Evolutionary conservation across 2,888 invertebrate species (phyloP).

Genomic region (Leptinotarsa juncta): DNA sequence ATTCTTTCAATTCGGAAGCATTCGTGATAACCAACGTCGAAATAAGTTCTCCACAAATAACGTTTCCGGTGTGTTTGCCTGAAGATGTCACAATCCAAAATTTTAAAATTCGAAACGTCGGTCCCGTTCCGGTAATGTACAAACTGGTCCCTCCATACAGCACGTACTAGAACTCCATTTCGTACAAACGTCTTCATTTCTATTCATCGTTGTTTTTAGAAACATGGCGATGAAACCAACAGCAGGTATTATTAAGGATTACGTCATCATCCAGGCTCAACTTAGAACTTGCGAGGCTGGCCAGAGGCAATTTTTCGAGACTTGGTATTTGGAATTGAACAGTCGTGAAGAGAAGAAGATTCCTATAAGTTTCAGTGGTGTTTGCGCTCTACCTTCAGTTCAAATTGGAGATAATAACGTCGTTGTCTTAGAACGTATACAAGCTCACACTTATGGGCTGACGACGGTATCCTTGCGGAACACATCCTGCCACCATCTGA

Average conservation of each 20-base stretch:
- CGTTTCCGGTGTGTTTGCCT: slow-evolving; percentile 54
- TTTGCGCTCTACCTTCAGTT: slow-evolving; percentile 61
- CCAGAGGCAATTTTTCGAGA: slow-evolving; percentile 61
- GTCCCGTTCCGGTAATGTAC: slow-evolving; percentile 64
- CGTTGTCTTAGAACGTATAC: slow-evolving; percentile 60
- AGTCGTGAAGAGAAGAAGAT: slow-evolving; percentile 58
- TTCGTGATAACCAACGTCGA: slow-evolving; percentile 52
- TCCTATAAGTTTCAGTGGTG: slow-evolving; percentile 63
- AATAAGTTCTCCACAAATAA: slow-evolving; percentile 53
- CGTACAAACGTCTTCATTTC: background rate
- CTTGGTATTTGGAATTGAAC: slow-evolving; percentile 66
- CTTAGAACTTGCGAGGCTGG: slow-evolving; percentile 56
- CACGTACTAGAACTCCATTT: slow-evolving; percentile 51
- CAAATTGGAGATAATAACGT: slow-evolving; percentile 55
- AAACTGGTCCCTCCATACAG: slow-evolving; percentile 63
- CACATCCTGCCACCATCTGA: slow-evolving; percentile 60
- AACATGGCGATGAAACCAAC: slow-evolving; percentile 65
- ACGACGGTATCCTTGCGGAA: slow-evolving; percentile 61
- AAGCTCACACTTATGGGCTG: slow-evolving; percentile 60
- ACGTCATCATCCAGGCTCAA: slow-evolving; percentile 63
- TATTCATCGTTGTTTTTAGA: slow-evolving; percentile 44
- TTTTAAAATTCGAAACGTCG: slow-evolving; percentile 61
- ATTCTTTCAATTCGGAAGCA: slow-evolving; percentile 8
- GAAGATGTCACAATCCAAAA: slow-evolving; percentile 56
- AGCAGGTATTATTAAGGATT: slow-evolving; percentile 62